Conservation (phyloP, 2,797 vertebrate species). For the Taenioides sp. region DNA sequence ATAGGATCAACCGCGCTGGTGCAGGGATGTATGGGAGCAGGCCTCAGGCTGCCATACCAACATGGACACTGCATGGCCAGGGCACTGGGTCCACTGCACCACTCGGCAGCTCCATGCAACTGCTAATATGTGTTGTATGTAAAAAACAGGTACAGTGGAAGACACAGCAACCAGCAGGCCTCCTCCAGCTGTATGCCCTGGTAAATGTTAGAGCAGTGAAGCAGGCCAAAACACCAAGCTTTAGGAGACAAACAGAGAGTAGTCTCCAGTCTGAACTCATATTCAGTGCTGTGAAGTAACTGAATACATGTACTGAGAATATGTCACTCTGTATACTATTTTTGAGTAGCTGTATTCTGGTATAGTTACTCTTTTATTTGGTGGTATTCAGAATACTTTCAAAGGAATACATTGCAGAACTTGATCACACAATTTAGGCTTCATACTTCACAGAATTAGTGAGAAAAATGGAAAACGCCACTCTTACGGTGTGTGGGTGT, state of each 20-base stretch:
- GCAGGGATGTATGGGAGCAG: slow-evolving; percentile 76
- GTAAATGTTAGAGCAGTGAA: slow-evolving; percentile 31
- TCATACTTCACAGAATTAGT: too few species aligned
- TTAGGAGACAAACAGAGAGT: slow-evolving; percentile 27
- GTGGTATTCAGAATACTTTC: too few species aligned
- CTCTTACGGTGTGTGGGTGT: too few species aligned
- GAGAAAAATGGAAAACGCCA: too few species aligned
- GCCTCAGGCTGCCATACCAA: slow-evolving; percentile 74
- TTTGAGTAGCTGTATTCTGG: too few species aligned
- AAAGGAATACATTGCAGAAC: too few species aligned
- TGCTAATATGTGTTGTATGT: slow-evolving; percentile 37
- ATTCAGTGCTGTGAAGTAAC: too few species aligned
- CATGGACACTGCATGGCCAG: slow-evolving; percentile 61
- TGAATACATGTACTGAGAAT: too few species aligned
- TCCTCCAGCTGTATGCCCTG: slow-evolving; percentile 35
- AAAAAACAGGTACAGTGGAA: slow-evolving; percentile 37
- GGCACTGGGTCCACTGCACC: slow-evolving; percentile 62
- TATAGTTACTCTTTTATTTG: too few species aligned
- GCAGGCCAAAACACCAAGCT: slow-evolving; percentile 28
- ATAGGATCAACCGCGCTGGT: slow-evolving; percentile 83
- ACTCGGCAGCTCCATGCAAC: slow-evolving; percentile 27
- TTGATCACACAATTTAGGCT: too few species aligned
- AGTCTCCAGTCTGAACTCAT: slow-evolving; percentile 1
- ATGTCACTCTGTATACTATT: too few species aligned
- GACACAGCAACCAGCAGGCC: slow-evolving; percentile 37